Base-by-base conservation (phyloP, 2,797 vertebrate species). In the Bradypus variegatus region DNA sequence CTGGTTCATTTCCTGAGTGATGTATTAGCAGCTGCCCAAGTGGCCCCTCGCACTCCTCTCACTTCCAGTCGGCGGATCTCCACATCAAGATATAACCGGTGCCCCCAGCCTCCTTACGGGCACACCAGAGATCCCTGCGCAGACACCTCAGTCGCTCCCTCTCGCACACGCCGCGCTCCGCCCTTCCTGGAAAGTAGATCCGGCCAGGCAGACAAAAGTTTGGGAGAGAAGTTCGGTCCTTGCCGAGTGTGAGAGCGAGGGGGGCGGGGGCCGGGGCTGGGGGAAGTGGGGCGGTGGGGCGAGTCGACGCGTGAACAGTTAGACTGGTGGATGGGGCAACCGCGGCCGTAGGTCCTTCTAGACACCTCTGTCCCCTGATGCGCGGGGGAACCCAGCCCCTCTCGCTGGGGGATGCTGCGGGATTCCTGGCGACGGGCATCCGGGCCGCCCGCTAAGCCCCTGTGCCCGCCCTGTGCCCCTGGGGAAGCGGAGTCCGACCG, bases 121-220 rank as follows among this genome's bases (percentile, higher is more conserved):
- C 83, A 48, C n/a, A 69, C 36, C 58, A 41, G 73, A 53, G 90
- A 96, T 96, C 91, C 92, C 79, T 96, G 88, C 96, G 94, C 95
- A 18, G 88, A 89, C 89, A 76, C 88, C 89, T 91, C 36, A 12
- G 45, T 69, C 64, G 31, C 55, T n/a, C 33, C 55, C 88, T 76
- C 76, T 36, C 38, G 23, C 10, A 31, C 91, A 41, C 80, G 36
- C 80, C 6, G 92, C 81, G 95, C 95, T 94, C 96, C 96, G 95
- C 96, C 95, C 94, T 89, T 72, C 93, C 82, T 6, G 91, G 92
- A 96, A 96, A 96, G 96, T 96, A 96, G 96, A 94, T 96, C 96
- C 96, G 96, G 95, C 93, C 84, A 48, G 77, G 93, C 95, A 96
- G 96, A 96, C 96, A 96, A 96, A 96, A 96, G 96, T 96, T 96